Conservation (phyloP, 37 sponge, comb jelly and placozoan species). For the Diacarnus erythraeanus region DNA sequence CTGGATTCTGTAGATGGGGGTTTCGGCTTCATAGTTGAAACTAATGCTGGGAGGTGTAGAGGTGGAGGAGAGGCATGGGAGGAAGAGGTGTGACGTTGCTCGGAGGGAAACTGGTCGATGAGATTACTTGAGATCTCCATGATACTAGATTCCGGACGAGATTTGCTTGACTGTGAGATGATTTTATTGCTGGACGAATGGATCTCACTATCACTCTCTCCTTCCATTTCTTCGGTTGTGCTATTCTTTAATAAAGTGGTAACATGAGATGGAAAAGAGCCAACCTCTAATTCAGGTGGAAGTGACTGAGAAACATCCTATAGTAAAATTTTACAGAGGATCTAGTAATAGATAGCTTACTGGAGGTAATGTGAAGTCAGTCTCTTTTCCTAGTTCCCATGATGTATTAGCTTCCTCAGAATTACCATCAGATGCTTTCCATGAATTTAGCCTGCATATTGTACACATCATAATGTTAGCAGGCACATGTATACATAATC, state of each 20-base stretch:
- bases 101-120: background rate
- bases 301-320: background rate
- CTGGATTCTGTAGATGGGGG: background rate
- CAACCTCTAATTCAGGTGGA: background rate
- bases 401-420: background rate
- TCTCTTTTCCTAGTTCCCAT: background rate
- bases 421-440: conserved; percentile 2
- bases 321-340: background rate
- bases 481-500: background rate
- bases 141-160: background rate
- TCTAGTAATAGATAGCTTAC: background rate
- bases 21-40: too few relatives aligned
- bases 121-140: background rate
- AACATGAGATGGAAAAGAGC: background rate
- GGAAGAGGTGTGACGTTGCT: background rate
- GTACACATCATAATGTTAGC: too few relatives aligned
- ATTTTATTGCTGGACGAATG: background rate
- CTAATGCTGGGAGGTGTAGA: background rate
- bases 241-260: too few relatives aligned
- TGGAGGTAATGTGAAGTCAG: background rate
- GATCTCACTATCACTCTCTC: background rate
- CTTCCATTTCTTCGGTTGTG: background rate
- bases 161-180: background rate
- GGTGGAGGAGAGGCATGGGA: background rate
- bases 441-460: too few relatives aligned